Base-by-base conservation (phyloP, 2,888 invertebrate species). In the Cartodere bifasciata region DNA sequence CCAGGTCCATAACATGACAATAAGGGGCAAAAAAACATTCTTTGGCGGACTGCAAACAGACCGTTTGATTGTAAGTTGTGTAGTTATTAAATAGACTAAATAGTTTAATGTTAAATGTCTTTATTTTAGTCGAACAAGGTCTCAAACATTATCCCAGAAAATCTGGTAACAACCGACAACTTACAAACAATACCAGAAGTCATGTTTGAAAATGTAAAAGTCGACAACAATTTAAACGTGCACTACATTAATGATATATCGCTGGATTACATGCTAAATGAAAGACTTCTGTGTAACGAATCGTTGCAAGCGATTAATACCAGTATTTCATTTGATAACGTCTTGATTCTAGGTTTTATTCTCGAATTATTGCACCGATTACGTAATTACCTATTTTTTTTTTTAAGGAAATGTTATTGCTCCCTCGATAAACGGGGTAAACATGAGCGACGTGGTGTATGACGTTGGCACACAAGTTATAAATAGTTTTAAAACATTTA, bases 11-110 rank as follows among this genome's bases (percentile, higher is more conserved):
- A 35, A 41, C 13, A 31, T 29, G 11, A 24, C 37, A 3, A 49
- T 55, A 22, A 45, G 27, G 27, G 56, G 57, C n/a, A 39, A 34
- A 12, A 56, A 57, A 35, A 44, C 42, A 3, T 56, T 57, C 36
- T 50, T 44, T 34, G 43, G 40, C 10, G 55, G 55, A n/a, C 34
- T 57, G 3, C 44, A 55, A 45, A 42, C 50, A 4, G 36, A 49
- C 12, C 39, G 28, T 33, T 35, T 55, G 17, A 31, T 46, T 9
- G 54, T 54, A 42, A 40, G 45, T 40, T 20, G 20, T 6, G 20
- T n/a, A 20, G 20, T 20, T 7, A 20, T 7, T n/a, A 7, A 6
- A 20, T 20, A n/a, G n/a, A 20, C 20, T 20, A 20, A 7, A 7
- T 20, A 7, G 20, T 20, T 20, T 20, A 20, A 20, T 20, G n/a